Evolutionary conservation across 1,140 invertebrate species (phyloP).

Genomic region (Heliothis subflexa): DNA sequence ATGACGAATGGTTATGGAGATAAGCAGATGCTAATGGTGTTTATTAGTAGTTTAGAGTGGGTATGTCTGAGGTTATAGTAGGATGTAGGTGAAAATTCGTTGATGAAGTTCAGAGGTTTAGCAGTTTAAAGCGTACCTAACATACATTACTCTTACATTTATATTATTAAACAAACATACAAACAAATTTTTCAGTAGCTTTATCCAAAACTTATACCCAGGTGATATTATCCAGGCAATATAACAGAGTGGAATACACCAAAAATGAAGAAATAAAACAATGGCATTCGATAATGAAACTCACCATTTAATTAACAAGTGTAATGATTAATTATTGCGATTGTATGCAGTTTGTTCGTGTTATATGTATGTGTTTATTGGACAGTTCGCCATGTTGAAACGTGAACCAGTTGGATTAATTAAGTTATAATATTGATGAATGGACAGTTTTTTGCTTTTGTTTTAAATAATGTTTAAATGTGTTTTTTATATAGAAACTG

Average conservation of each 20-base stretch:
- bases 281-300: background rate
- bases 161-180: too few relatives aligned
- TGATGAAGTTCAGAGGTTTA: too few relatives aligned
- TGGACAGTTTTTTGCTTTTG: too few relatives aligned
- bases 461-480: too few relatives aligned
- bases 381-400: background rate
- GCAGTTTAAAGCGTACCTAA: too few relatives aligned
- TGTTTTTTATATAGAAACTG: too few relatives aligned
- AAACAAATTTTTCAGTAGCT: too few relatives aligned
- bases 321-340: background rate
- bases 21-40: background rate
- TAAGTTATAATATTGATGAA: background rate
- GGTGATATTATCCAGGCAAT: background rate
- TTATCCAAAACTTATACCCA: too few relatives aligned
- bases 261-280: conserved; percentile 3
- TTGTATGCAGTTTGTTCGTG: background rate
- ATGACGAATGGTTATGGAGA: background rate
- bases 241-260: background rate
- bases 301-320: conserved; percentile 10
- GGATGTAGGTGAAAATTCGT: too few relatives aligned
- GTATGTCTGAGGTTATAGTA: too few relatives aligned
- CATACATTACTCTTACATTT: too few relatives aligned
- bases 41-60: too few relatives aligned
- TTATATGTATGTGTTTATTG: background rate
- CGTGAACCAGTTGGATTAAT: background rate